Evolutionary conservation across 2,888 invertebrate species (phyloP), one percentile per base, ranked within the genome.

Genomic region (Idaea straminata): DNA sequence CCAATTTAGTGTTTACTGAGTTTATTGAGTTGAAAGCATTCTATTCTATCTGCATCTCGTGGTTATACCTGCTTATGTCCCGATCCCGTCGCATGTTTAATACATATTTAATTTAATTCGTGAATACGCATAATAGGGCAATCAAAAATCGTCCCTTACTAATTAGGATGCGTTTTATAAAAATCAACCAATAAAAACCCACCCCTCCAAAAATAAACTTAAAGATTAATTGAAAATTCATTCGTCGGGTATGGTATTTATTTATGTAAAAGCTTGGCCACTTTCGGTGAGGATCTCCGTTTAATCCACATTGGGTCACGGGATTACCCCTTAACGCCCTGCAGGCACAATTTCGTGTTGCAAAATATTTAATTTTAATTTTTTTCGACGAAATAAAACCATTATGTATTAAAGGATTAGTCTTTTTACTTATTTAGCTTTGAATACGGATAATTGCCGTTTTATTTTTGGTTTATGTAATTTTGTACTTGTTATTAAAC

Each of bases 311-410:
- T 47, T 47, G 47, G 47, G 47, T 47, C 47, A 47, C 47, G 47
- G 47, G 47, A 47, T 47, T 47, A 47, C 47, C 47, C 47, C 47
- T 47, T 47, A 47, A 47, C 47, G 47, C 47, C 47, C 47, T 47
- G 47, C 47, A 6, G 47, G 47, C 47, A 47, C 47, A 47, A 47
- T 47, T 25, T 47, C 47, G 47, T 47, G 47, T 47, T 47, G 47
- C 47, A 47, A 47, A 47, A 47, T 47, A 47, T 47, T 47, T 47
- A 47, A 47, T 47, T 47, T 47, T 47, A 0, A 47, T 47, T 47
- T 47, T n/a, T 47, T 47, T 47, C 13, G 47, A 47, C 47, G 47
- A 47, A 10, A 47, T 47, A 47, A 47, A 47, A 47, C 47, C 47
- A 47, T 47, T 47, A 47, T 47, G 47, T 47, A 47, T 47, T 47